phyloP scores from a whole-genome alignment of 2,888 invertebrate genomes.

The Paralinhomoeus sp. region DNA sequence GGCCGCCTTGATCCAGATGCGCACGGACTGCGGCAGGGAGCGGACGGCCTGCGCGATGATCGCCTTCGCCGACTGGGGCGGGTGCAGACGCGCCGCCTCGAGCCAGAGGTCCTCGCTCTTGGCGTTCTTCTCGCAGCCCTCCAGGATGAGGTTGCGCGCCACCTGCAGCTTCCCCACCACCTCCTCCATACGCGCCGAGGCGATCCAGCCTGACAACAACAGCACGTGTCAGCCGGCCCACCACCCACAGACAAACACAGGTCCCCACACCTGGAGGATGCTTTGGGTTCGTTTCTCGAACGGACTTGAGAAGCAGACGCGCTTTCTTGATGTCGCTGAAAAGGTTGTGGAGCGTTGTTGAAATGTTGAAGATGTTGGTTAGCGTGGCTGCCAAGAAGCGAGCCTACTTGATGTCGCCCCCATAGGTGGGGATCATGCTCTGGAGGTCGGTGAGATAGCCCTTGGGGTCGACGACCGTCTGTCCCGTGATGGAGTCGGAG shows the following conservation, averaged over 20 bases:
- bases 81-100: constrained; percentile 66
- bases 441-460: constrained; percentile 97
- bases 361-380: too few species aligned
- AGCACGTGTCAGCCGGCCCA: neutral
- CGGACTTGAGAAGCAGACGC: constrained; percentile 71
- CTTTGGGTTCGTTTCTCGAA: constrained; percentile 83
- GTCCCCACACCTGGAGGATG: constrained; percentile 50
- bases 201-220: constrained; percentile 60
- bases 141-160: constrained; percentile 69
- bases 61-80: constrained; percentile 13
- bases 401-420: constrained; percentile 41
- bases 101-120: constrained; percentile 93
- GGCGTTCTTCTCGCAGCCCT: constrained; percentile 77
- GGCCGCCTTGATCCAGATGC: constrained; percentile 94
- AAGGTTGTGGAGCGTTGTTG: too few species aligned
- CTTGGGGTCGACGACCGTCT: constrained; percentile 97
- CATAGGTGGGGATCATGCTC: constrained; percentile 95
- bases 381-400: neutral
- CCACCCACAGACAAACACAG: neutral
- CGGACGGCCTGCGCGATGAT: constrained; percentile 44
- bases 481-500: constrained; percentile 86
- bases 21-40: constrained; percentile 76
- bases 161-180: constrained; percentile 34
- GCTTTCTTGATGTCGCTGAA: constrained; percentile 35
- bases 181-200: constrained; percentile 88